A percentile compares a stretch with the other conserved stretches of the same genome.
phyloP scores from a whole-genome alignment of 2,113 vertebrate genomes.

The Tauraco erythrolophus region DNA sequence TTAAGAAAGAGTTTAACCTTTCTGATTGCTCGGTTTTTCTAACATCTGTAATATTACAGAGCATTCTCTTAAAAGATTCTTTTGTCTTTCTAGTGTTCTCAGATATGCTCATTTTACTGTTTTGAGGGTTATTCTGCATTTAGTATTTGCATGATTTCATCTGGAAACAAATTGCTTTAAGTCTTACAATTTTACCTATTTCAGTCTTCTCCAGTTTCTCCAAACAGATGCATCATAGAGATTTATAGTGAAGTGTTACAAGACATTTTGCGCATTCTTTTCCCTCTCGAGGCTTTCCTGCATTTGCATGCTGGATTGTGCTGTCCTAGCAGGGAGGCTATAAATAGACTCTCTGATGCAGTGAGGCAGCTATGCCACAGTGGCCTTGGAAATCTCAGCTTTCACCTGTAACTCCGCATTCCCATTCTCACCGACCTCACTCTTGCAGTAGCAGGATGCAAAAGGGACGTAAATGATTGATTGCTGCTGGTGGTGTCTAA shows the following conservation, averaged over 20 bases:
- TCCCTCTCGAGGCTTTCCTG: slow-evolving; percentile 30
- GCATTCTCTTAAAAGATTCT: neutral
- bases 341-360: slow-evolving; percentile 72
- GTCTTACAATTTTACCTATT: neutral
- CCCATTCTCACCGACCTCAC: slow-evolving; percentile 44
- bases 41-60: neutral
- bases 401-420: slow-evolving; percentile 74
- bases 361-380: slow-evolving; percentile 74
- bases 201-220: neutral
- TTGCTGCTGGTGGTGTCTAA: slow-evolving; percentile 91
- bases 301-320: slow-evolving; percentile 62
- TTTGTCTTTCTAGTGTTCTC: neutral
- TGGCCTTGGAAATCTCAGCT: slow-evolving; percentile 74
- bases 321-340: slow-evolving; percentile 66
- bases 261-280: slow-evolving; percentile 55
- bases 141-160: neutral
- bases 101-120: neutral
- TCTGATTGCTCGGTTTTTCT: neutral
- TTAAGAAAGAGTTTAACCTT: slow-evolving; percentile 16
- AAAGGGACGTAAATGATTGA: slow-evolving; percentile 84
- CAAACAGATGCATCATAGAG: neutral
- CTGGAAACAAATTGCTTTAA: neutral
- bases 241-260: neutral
- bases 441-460: slow-evolving; percentile 67
- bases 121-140: neutral